Conservation (phyloP, 2,888 invertebrate genomes). For the Megaustenia siamemsis region DNA sequence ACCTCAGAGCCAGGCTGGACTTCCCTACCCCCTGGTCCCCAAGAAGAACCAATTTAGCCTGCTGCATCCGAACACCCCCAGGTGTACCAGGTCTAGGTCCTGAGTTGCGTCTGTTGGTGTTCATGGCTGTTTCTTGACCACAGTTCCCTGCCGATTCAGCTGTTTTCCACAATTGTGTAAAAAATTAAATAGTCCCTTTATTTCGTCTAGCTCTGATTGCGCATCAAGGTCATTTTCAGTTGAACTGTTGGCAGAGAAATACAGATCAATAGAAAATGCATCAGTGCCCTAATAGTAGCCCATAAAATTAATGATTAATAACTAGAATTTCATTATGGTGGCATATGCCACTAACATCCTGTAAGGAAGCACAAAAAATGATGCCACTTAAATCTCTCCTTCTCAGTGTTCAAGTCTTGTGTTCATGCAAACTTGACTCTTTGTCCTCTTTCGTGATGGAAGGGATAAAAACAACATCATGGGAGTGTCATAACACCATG, state of each 20-base stretch:
- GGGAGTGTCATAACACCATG: too few species aligned
- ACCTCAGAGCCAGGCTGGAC: slow-evolving; percentile 98
- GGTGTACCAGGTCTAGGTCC: slow-evolving; percentile 17
- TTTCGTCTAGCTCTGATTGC: not conserved
- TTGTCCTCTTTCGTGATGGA: too few species aligned
- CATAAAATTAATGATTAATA: too few species aligned
- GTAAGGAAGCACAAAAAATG: too few species aligned
- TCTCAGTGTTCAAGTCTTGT: too few species aligned
- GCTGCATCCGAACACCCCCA: slow-evolving; percentile 86
- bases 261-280: too few species aligned
- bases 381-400: too few species aligned
- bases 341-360: too few species aligned
- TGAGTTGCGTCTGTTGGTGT: slow-evolving; percentile 27
- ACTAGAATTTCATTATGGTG: too few species aligned
- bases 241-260: not conserved
- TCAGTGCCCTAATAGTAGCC: too few species aligned
- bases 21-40: slow-evolving; percentile 99
- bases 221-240: not conserved
- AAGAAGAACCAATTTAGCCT: slow-evolving; percentile 98
- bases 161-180: not conserved
- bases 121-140: slow-evolving; percentile 13
- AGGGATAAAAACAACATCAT: too few species aligned
- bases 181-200: not conserved
- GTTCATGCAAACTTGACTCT: too few species aligned
- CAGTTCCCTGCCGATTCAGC: not conserved